phyloP scores from a whole-genome alignment of 2,113 vertebrate species.

The Meleagris gallopavo region DNA sequence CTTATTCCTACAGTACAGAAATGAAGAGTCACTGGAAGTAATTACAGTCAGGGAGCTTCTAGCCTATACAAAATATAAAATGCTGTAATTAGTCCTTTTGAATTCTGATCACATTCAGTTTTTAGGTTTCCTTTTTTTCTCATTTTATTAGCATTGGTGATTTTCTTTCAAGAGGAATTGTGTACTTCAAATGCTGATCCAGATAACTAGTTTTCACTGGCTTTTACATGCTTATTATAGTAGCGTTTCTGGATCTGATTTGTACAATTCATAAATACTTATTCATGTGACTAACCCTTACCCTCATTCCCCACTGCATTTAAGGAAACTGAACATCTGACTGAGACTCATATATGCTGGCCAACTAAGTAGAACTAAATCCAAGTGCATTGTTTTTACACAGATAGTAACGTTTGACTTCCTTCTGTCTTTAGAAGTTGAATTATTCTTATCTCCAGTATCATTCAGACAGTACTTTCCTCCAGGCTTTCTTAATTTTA shows the following conservation, averaged over 20 bases:
- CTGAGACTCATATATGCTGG: background rate
- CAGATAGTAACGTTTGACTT: background rate
- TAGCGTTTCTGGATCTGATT: background rate
- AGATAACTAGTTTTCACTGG: background rate
- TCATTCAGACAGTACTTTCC: background rate
- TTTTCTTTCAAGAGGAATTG: background rate
- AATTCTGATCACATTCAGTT: background rate
- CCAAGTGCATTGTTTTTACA: background rate
- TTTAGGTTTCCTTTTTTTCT: background rate
- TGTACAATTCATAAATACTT: background rate
- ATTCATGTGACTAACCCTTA: background rate
- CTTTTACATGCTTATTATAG: background rate
- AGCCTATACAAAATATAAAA: background rate
- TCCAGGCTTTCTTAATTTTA: slow-evolving; percentile 18
- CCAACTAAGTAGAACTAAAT: background rate
- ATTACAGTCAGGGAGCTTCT: background rate
- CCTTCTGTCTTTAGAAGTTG: background rate
- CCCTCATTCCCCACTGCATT: background rate
- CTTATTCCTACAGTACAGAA: background rate
- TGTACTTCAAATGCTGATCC: background rate
- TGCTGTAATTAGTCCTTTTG: background rate
- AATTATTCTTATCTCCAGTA: background rate
- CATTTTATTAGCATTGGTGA: background rate
- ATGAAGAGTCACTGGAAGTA: background rate
- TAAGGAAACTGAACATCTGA: background rate